Percentiles rank a stretch among this genome's conserved stretches.
These are phyloP conservation scores for Enteromius anoplus DNA, from an alignment of 2,797 vertebrate species.

Conservation along the genomic window DNA sequence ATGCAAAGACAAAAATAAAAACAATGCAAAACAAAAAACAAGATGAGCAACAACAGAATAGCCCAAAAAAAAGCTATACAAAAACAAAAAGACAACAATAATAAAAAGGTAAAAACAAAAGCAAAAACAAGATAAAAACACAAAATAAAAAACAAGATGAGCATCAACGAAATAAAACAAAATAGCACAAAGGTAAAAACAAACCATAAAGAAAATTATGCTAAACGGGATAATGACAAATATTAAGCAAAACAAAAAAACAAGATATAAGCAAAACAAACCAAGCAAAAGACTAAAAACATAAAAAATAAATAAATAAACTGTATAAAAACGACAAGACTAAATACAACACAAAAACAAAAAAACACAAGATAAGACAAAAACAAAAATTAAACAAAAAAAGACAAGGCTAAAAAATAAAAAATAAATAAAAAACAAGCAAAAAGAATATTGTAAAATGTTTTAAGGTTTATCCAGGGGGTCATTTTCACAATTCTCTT, in stretches of 20 bases:
- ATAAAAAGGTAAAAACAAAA: too few relatives aligned
- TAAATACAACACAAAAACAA: not conserved
- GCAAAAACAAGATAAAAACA: too few relatives aligned
- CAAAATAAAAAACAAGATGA: too few relatives aligned
- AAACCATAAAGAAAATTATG: not conserved
- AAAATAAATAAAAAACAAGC: not conserved
- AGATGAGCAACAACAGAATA: not conserved
- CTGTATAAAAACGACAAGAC: not conserved
- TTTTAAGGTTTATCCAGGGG: slow-evolving; percentile 15
- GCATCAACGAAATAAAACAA: not conserved
- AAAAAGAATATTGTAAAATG: not conserved
- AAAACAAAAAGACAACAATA: not conserved
- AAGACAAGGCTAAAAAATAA: not conserved
- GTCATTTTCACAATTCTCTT: slow-evolving; percentile 8
- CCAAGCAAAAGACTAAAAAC: not conserved
- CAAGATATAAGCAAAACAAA: not conserved
- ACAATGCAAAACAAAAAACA: not conserved
- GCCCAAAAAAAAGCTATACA: not conserved
- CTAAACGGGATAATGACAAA: not conserved
- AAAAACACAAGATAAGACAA: too few relatives aligned
- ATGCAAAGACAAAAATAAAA: not conserved
- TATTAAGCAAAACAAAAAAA: not conserved
- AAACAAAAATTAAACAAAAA: not conserved
- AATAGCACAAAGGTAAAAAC: not conserved
- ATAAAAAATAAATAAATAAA: too few relatives aligned